Percentiles rank a stretch among this genome's conserved stretches.
phyloP scores from a whole-genome alignment of 2,113 vertebrate genomes.

The Catharus fuscescens region DNA sequence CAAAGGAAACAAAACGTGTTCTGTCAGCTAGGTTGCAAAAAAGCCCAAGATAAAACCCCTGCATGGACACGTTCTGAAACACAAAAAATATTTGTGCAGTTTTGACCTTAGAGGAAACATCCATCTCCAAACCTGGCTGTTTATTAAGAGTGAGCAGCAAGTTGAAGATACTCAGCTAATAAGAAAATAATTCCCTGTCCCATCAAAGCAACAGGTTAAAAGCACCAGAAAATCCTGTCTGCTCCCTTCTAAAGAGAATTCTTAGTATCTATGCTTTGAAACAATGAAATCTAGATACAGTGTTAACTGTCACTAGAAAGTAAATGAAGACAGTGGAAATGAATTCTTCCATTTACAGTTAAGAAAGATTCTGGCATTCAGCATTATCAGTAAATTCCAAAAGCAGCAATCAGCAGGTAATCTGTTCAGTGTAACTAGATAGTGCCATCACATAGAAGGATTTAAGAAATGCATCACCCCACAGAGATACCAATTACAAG shows the following conservation, averaged over 20 bases:
- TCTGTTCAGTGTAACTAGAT: slow-evolving; percentile 47
- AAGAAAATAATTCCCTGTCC: neutral
- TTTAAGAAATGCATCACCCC: slow-evolving; percentile 39
- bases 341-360: slow-evolving; percentile 41
- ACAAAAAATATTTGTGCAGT: neutral
- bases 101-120: neutral
- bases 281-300: slow-evolving; percentile 41
- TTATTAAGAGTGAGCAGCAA: neutral
- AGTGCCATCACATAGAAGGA: slow-evolving; percentile 1
- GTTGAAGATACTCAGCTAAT: neutral
- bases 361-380: slow-evolving; percentile 47
- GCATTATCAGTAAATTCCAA: slow-evolving; percentile 52
- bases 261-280: slow-evolving; percentile 3
- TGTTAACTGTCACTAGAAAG: slow-evolving; percentile 39
- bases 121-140: neutral
- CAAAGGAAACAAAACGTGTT: neutral
- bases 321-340: slow-evolving; percentile 31
- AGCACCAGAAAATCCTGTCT: slow-evolving; percentile 21
- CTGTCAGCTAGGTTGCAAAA: neutral
- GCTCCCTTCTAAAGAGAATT: neutral
- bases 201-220: slow-evolving; percentile 39
- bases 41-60: neutral
- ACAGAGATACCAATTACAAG: slow-evolving; percentile 47
- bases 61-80: neutral
- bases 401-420: slow-evolving; percentile 58